A percentile compares a stretch with the other conserved stretches of the same genome.
phyloP scores from a whole-genome alignment of 2,113 vertebrate species.

The Coptodon rendalli region DNA sequence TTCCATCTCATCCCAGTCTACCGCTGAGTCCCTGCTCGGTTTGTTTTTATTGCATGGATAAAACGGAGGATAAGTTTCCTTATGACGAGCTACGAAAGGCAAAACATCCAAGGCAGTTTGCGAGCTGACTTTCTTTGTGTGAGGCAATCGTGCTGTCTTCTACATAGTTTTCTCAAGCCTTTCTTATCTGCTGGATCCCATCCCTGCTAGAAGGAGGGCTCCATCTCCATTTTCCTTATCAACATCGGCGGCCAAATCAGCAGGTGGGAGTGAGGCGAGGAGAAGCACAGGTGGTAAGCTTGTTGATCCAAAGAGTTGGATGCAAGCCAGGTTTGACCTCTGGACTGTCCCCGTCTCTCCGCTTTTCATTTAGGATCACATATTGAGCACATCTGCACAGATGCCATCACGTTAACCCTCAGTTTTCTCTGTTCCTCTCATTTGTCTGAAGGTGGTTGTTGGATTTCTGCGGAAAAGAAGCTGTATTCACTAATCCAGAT shows the following conservation, averaged over 20 bases:
- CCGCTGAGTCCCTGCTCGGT: neutral
- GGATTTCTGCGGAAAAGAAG: neutral
- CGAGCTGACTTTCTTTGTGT: neutral
- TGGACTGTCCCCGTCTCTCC: neutral
- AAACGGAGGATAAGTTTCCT: neutral
- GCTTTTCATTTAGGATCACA: neutral
- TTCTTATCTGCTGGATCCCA: neutral
- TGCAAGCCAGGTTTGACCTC: slow-evolving; percentile 7
- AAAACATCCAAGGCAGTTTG: neutral
- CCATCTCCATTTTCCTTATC: slow-evolving; percentile 19
- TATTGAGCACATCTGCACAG: neutral
- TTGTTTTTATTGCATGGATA: neutral
- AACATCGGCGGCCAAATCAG: neutral
- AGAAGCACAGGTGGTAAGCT: slow-evolving; percentile 36
- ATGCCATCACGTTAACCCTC: neutral
- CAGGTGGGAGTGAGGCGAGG: neutral
- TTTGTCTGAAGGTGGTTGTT: neutral
- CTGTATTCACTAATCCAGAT: neutral
- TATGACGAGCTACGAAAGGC: neutral
- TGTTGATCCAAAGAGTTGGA: slow-evolving; percentile 36
- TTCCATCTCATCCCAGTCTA: neutral
- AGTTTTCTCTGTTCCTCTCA: neutral
- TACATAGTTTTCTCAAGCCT: neutral
- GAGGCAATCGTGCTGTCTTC: neutral
- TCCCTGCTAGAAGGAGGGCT: neutral